Percentiles rank a stretch among this genome's conserved stretches.
phyloP scores from a whole-genome alignment of 2,888 invertebrate species.

The Amphipoea oculea region DNA sequence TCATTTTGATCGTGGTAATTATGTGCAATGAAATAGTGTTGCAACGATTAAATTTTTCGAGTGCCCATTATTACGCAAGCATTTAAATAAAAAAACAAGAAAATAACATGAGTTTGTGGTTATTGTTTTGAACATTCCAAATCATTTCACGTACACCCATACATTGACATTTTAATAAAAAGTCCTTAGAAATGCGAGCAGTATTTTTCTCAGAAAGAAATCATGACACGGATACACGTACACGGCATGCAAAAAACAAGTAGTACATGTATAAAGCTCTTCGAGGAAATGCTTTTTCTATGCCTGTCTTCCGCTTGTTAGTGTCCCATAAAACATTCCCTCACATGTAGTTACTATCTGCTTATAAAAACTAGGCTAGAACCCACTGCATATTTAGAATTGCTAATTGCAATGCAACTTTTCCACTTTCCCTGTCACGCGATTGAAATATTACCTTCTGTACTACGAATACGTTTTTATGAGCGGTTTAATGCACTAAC shows the following conservation, averaged over 20 bases:
- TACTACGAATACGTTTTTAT: constrained; percentile 46
- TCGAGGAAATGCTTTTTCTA: constrained; percentile 50
- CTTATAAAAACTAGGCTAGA: constrained; percentile 63
- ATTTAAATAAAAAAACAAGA: background rate
- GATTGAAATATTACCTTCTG: constrained; percentile 56
- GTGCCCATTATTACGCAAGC: background rate
- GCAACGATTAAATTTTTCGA: background rate
- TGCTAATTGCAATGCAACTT: constrained; percentile 68
- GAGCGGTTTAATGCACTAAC: constrained; percentile 35
- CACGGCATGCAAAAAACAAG: constrained; percentile 29
- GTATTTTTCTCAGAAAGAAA: constrained; percentile 22
- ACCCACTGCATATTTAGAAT: constrained; percentile 67
- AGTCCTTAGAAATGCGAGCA: background rate
- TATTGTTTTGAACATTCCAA: background rate
- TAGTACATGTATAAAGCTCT: constrained; percentile 10
- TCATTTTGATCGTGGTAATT: background rate
- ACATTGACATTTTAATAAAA: constrained; percentile 6
- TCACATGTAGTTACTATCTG: constrained; percentile 54
- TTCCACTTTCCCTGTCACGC: constrained; percentile 60
- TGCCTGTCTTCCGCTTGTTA: constrained; percentile 24
- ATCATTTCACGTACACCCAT: background rate
- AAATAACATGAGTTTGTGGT: background rate
- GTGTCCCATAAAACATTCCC: constrained; percentile 47
- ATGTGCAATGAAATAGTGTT: background rate
- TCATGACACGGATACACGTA: constrained; percentile 32